phyloP scores from a whole-genome alignment of 2,113 vertebrate genomes.

The Sylvicapra grimmia region DNA sequence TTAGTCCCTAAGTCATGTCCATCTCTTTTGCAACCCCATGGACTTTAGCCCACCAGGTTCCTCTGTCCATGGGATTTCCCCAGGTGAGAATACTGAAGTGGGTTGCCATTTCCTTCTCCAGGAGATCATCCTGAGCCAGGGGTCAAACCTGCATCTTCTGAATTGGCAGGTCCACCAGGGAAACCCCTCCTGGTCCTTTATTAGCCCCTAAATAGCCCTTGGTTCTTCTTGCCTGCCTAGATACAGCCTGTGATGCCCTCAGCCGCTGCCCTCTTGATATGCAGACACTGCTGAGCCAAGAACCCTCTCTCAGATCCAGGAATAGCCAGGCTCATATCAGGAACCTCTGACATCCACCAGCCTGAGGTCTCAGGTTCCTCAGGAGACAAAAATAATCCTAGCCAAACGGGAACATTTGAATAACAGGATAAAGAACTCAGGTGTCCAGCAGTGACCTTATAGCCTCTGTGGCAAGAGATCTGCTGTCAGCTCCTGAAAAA shows the following conservation, averaged over 20 bases:
- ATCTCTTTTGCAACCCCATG: background rate
- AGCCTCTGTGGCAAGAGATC: background rate
- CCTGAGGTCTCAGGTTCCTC: conserved; percentile 3
- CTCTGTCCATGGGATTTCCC: background rate
- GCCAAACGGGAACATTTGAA: background rate
- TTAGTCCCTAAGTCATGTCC: background rate
- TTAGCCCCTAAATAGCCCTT: background rate
- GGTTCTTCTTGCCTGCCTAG: background rate
- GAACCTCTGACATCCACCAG: background rate
- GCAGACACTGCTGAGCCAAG: background rate
- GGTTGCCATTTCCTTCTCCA: background rate
- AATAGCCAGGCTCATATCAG: background rate
- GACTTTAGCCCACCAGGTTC: background rate
- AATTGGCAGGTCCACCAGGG: background rate
- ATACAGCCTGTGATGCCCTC: background rate
- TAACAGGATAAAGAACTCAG: background rate
- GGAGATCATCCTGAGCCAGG: background rate
- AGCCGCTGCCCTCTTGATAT: background rate
- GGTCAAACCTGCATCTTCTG: background rate
- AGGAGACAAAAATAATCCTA: background rate
- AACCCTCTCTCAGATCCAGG: background rate
- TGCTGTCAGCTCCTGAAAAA: background rate
- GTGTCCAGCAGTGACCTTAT: background rate
- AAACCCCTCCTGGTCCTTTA: background rate
- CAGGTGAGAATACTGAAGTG: background rate